Evolutionary conservation across 2,113 vertebrate genomes (phyloP), one percentile per base, ranked within the genome.

Genomic region (Jacana jacana): DNA sequence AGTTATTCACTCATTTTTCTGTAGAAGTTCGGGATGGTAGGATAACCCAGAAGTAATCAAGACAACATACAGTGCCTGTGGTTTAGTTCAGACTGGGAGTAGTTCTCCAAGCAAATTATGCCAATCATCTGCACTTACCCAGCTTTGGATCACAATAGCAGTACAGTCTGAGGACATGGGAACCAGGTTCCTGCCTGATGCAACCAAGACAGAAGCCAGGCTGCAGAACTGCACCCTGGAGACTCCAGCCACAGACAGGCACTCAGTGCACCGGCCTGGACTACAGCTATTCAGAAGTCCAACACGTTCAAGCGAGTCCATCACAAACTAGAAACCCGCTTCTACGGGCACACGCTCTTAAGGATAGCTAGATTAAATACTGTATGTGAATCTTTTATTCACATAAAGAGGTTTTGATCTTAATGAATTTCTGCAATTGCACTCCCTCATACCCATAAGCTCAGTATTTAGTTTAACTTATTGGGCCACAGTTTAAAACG

Each of bases 151-250:
- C 54, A 65, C 25, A 31, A 28, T 0, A 28, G n/a, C 35, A 81
- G 27, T 82, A 66, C 9, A 58, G n/a, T 15, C 37, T 66, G 11
- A 13, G 48, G n/a, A 58, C 1, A 1, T 0, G 1, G 2, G 1
- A 92, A 79, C 7, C 27, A 58, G 37, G 18, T 12, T 54, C 28
- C 31, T 33, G 30, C 19, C 35, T 48, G 13, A 79, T 10, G 7
- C 20, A 63, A 52, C n/a, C 17, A 22, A 75, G 55, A 51, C 30
- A 61, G 31, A 90, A 88, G 27, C 5, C 30, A 69, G 20, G 5
- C 28, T 86, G 37, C 37, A 83, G 72, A 88, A 64, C 10, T 44
- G 66, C 18, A 66, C 24, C 4, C 23, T 61, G 39, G 37, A 55
- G 23, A 23, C 25, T 25, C 8, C 30, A 79, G 61, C 31, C 55